Conservation (phyloP, 2,797 vertebrate species). For the Sebastes glaucus region DNA sequence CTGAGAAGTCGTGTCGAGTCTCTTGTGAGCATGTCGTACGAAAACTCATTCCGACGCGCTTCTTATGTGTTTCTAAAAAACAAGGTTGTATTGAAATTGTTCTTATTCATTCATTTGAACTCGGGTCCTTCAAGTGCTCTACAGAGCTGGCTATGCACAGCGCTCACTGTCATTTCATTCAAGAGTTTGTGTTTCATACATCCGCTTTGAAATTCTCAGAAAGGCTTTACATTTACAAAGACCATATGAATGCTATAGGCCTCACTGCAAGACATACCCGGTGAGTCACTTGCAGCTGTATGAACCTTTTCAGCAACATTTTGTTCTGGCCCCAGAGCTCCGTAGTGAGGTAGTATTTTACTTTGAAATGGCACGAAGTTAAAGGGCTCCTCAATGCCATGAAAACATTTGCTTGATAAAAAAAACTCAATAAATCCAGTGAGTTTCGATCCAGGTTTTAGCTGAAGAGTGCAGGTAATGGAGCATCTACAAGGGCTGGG, state of each 20-base stretch:
- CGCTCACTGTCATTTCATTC: constrained; percentile 12
- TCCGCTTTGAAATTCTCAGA: constrained; percentile 17
- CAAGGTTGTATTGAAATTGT: constrained; percentile 12
- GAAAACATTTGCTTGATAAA: constrained; percentile 20
- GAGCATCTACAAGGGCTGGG: constrained; percentile 42
- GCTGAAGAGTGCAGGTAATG: constrained; percentile 13
- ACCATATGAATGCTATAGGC: constrained; percentile 27
- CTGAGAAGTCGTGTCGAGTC: constrained; percentile 16
- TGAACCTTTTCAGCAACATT: constrained; percentile 10
- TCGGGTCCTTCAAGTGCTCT: constrained; percentile 41
- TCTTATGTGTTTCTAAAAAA: constrained; percentile 9
- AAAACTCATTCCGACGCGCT: constrained; percentile 4
- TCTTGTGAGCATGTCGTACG: constrained; percentile 32
- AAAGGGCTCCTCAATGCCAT: constrained; percentile 60
- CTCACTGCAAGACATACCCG: not conserved
- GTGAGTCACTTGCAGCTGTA: not conserved
- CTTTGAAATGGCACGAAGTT: constrained; percentile 50
- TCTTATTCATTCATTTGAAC: constrained; percentile 17
- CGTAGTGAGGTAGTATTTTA: constrained; percentile 33
- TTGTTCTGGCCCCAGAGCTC: constrained; percentile 32
- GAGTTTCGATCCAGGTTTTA: not conserved
- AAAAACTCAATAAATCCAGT: constrained; percentile 1
- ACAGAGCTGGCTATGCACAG: constrained; percentile 67
- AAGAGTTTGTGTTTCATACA: not conserved
- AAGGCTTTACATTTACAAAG: constrained; percentile 15